Conservation (phyloP, 2,113 vertebrate genomes). For the Ophthalmolycus amberensis region DNA sequence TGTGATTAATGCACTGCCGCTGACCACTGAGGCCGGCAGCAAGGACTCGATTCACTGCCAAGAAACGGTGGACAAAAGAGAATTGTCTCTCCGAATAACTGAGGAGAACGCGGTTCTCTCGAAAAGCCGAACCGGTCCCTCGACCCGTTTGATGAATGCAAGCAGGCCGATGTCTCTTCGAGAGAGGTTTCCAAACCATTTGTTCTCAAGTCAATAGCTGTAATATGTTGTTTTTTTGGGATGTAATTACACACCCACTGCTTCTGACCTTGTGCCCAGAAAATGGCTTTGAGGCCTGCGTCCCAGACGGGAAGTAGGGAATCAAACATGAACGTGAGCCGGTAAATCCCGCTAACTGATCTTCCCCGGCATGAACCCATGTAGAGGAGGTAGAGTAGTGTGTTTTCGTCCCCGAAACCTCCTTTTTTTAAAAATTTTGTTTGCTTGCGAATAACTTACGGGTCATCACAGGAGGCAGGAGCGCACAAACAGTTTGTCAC, state of each 20-base stretch:
- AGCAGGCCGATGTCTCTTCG: slow-evolving; percentile 35
- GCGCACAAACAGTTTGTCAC: not conserved
- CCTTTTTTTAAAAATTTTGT: not conserved
- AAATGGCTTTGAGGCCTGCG: slow-evolving; percentile 56
- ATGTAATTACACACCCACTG: slow-evolving; percentile 70
- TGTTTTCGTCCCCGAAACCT: not conserved
- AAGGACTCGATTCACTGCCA: slow-evolving; percentile 73
- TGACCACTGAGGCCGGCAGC: slow-evolving; percentile 65
- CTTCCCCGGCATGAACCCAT: slow-evolving; percentile 32
- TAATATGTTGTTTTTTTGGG: slow-evolving; percentile 55
- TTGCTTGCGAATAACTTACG: slow-evolving; percentile 8
- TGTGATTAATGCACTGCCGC: slow-evolving; percentile 77
- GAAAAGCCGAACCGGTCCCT: slow-evolving; percentile 29
- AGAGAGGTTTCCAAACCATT: slow-evolving; percentile 63
- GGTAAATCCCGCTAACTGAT: slow-evolving; percentile 64
- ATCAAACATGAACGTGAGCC: slow-evolving; percentile 63
- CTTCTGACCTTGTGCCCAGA: slow-evolving; percentile 64
- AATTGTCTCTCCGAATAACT: slow-evolving; percentile 65
- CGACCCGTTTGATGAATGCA: slow-evolving; percentile 46
- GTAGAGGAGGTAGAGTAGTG: slow-evolving; percentile 8
- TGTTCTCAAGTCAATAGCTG: slow-evolving; percentile 45
- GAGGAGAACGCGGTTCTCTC: slow-evolving; percentile 45
- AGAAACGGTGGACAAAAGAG: slow-evolving; percentile 72
- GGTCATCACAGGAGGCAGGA: slow-evolving; percentile 2
- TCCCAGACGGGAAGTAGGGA: slow-evolving; percentile 53